phyloP scores from a whole-genome alignment of 2,888 invertebrate genomes.

The Alcis repandata region DNA sequence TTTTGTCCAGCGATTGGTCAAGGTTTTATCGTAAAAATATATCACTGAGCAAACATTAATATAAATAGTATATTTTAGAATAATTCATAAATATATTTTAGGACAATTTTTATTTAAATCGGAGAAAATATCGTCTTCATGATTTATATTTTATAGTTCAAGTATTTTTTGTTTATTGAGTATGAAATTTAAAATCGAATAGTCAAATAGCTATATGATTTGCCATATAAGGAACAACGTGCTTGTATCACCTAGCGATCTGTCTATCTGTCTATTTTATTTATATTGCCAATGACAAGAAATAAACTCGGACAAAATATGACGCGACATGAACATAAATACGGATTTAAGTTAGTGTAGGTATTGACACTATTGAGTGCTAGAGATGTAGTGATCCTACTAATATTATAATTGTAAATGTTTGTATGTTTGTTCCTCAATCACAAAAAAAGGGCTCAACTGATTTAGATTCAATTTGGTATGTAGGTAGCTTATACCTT shows the following conservation, averaged over 20 bases:
- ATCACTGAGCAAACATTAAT: conserved; percentile 3
- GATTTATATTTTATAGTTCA: not conserved
- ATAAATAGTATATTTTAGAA: not conserved
- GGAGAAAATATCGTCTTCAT: not conserved
- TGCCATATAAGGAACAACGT: conserved; percentile 12
- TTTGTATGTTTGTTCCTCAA: too few species aligned
- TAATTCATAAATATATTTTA: not conserved
- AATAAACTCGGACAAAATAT: conserved; percentile 51
- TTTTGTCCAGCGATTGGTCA: conserved; percentile 37
- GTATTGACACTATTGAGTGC: too few species aligned
- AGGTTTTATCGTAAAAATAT: conserved; percentile 6
- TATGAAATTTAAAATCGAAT: not conserved
- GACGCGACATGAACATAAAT: conserved; percentile 38
- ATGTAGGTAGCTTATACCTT: too few species aligned
- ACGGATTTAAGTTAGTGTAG: too few species aligned
- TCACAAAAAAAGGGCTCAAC: too few species aligned
- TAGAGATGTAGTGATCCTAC: too few species aligned
- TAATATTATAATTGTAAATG: too few species aligned
- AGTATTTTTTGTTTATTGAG: not conserved
- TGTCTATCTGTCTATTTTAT: conserved; percentile 24
- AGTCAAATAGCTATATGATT: conserved; percentile 19
- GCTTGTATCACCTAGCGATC: conserved; percentile 13
- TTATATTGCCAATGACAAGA: conserved; percentile 47
- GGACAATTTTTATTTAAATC: not conserved
- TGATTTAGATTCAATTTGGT: too few species aligned